Percentiles rank a stretch among this genome's conserved stretches.
These are phyloP conservation scores for Drosophila aldrichi DNA, from an alignment of 2,888 invertebrate species.

Conservation along the genomic window DNA sequence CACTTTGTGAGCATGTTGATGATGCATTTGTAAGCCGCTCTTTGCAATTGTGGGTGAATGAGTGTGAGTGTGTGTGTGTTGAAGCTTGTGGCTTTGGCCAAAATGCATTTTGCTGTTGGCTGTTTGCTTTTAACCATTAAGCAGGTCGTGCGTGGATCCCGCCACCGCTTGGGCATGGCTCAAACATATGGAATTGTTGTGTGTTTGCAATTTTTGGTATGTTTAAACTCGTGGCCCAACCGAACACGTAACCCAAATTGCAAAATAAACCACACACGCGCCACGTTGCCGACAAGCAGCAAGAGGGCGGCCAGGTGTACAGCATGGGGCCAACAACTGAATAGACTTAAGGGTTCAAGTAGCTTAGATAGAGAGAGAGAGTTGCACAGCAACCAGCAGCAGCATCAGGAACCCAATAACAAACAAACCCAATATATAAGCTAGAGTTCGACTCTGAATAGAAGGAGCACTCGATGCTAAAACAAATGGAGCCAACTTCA, in stretches of 20 bases:
- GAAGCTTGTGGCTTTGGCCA: conserved; percentile 59
- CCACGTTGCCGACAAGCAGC: neutral
- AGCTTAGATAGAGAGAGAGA: conserved; percentile 30
- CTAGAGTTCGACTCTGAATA: neutral
- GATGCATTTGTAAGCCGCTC: conserved; percentile 53
- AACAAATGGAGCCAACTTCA: conserved; percentile 23
- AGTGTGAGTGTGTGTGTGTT: conserved; percentile 27
- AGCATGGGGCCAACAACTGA: conserved; percentile 42
- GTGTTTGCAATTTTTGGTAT: conserved; percentile 60
- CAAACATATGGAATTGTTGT: conserved; percentile 62
- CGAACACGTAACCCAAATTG: conserved; percentile 78
- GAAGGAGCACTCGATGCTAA: conserved; percentile 13
- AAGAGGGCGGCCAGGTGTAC: neutral
- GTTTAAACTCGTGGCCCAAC: conserved; percentile 54
- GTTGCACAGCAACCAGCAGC: conserved; percentile 15
- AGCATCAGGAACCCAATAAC: conserved; percentile 1
- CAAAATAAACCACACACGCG: conserved; percentile 70
- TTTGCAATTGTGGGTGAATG: conserved; percentile 18
- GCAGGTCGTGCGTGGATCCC: conserved; percentile 51
- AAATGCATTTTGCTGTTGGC: conserved; percentile 73
- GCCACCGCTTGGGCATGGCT: conserved; percentile 16
- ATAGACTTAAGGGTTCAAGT: conserved; percentile 68
- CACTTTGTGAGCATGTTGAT: conserved; percentile 49
- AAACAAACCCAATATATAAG: conserved; percentile 20
- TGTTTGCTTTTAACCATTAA: conserved; percentile 76